These are phyloP conservation scores for Allygus modestus DNA, from an alignment of 2,888 invertebrate species.

Conservation along the genomic window DNA sequence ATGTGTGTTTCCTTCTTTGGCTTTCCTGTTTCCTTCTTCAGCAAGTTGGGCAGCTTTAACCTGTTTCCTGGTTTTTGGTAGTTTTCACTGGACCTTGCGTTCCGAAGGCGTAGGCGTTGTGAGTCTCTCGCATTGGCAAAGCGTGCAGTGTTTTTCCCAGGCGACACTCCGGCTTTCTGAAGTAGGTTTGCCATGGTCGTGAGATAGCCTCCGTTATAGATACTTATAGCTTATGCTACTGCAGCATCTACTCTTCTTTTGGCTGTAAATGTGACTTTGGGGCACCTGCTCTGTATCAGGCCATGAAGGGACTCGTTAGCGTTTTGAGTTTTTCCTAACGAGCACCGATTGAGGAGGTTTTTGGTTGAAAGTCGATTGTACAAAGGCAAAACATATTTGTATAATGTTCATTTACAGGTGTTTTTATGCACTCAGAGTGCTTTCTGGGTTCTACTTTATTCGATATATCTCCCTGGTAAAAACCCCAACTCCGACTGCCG, in stretches of 20 bases:
- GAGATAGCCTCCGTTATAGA: not conserved
- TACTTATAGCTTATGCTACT: not conserved
- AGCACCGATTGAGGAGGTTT: not conserved
- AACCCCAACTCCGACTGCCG: slow-evolving; percentile 23
- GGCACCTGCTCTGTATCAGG: not conserved
- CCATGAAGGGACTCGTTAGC: slow-evolving; percentile 14
- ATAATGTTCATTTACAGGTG: not conserved
- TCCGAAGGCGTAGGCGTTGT: not conserved
- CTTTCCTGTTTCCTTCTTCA: not conserved
- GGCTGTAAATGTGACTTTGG: not conserved
- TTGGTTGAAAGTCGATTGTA: not conserved
- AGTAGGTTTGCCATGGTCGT: not conserved
- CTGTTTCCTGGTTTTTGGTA: not conserved
- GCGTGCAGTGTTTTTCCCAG: not conserved
- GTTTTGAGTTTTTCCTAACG: not conserved
- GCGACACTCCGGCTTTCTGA: not conserved
- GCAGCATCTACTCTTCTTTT: not conserved
- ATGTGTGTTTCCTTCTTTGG: not conserved
- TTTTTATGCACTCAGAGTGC: not conserved
- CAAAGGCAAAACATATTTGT: slow-evolving; percentile 2
- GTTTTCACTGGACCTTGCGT: not conserved
- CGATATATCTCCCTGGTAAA: slow-evolving; percentile 15
- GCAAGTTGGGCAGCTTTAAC: not conserved
- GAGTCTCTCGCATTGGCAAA: not conserved
- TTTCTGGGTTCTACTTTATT: not conserved